phyloP scores from a whole-genome alignment of 2,888 invertebrate species.

The Drosophila anceps region DNA sequence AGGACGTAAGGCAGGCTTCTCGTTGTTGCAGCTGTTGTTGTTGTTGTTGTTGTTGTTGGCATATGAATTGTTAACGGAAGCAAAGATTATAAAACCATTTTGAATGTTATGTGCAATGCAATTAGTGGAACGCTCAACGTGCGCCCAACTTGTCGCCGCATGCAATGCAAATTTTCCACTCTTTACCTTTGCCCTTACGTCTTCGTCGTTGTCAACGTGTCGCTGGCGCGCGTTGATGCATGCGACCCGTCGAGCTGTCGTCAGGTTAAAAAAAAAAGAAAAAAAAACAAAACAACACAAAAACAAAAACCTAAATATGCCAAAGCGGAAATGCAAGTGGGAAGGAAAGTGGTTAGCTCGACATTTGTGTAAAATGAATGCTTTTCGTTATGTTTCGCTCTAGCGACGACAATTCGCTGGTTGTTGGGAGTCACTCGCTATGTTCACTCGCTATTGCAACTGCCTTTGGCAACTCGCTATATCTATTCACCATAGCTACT shows the following conservation, averaged over 20 bases:
- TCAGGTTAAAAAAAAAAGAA: neutral
- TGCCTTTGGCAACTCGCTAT: no score
- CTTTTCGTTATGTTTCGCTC: neutral
- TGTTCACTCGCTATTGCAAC: neutral
- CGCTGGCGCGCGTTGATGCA: slow-evolving; percentile 15
- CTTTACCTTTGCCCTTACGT: slow-evolving; percentile 1
- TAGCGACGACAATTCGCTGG: neutral
- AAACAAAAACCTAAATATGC: neutral
- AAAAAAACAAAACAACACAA: neutral
- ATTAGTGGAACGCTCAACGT: slow-evolving; percentile 54
- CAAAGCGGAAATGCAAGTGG: slow-evolving; percentile 10
- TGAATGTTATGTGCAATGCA: slow-evolving; percentile 69
- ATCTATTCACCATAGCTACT: neutral
- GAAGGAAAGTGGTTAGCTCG: neutral
- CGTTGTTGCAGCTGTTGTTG: slow-evolving; percentile 3
- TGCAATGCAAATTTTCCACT: slow-evolving; percentile 41
- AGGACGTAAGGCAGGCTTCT: slow-evolving; percentile 23
- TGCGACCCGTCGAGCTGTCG: slow-evolving; percentile 15
- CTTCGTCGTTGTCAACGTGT: slow-evolving; percentile 25
- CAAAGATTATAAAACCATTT: slow-evolving; percentile 76
- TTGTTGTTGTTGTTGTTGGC: slow-evolving; percentile 16
- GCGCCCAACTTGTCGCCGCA: slow-evolving; percentile 14
- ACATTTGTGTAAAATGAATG: neutral
- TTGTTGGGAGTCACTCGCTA: neutral
- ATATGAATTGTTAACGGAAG: slow-evolving; percentile 67